A percentile compares a stretch with the other conserved stretches of the same genome.
phyloP scores from a whole-genome alignment of 2,797 vertebrate genomes.

The Gephyroberyx darwinii region DNA sequence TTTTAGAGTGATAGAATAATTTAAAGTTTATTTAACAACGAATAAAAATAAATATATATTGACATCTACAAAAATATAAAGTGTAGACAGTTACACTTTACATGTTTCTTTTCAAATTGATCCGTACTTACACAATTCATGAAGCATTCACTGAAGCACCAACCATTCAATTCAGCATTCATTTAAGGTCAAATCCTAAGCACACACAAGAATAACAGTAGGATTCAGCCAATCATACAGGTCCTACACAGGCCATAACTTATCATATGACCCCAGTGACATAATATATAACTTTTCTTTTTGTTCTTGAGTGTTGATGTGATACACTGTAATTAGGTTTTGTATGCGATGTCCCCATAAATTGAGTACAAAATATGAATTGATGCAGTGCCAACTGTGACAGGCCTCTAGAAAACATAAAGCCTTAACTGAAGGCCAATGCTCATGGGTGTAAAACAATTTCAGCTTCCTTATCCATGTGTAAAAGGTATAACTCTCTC shows the following conservation, averaged over 20 bases:
- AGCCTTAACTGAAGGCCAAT: slow-evolving; percentile 31
- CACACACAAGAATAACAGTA: slow-evolving; percentile 33
- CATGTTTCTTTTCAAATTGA: slow-evolving; percentile 62
- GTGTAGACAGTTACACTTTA: slow-evolving; percentile 75
- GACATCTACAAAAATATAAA: slow-evolving; percentile 84
- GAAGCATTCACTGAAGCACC: slow-evolving; percentile 60
- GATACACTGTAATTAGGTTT: slow-evolving; percentile 29
- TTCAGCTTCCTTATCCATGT: slow-evolving; percentile 6
- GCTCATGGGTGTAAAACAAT: slow-evolving; percentile 11
- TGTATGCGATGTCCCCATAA: slow-evolving; percentile 3
- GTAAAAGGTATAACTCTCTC: background rate
- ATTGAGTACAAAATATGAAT: slow-evolving; percentile 27
- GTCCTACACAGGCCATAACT: slow-evolving; percentile 31
- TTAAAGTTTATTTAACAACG: slow-evolving; percentile 84
- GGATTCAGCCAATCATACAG: slow-evolving; percentile 35
- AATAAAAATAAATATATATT: slow-evolving; percentile 86
- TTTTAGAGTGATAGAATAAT: slow-evolving; percentile 70
- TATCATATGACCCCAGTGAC: slow-evolving; percentile 42
- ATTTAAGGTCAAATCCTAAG: slow-evolving; percentile 46
- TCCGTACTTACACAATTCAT: slow-evolving; percentile 57
- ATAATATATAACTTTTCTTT: slow-evolving; percentile 18
- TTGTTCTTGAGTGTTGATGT: slow-evolving; percentile 22
- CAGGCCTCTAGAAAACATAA: slow-evolving; percentile 10
- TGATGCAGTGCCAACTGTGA: slow-evolving; percentile 55
- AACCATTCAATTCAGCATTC: slow-evolving; percentile 48